Evolutionary conservation across 2,113 vertebrate genomes (phyloP).

Genomic region (Mola mola): DNA sequence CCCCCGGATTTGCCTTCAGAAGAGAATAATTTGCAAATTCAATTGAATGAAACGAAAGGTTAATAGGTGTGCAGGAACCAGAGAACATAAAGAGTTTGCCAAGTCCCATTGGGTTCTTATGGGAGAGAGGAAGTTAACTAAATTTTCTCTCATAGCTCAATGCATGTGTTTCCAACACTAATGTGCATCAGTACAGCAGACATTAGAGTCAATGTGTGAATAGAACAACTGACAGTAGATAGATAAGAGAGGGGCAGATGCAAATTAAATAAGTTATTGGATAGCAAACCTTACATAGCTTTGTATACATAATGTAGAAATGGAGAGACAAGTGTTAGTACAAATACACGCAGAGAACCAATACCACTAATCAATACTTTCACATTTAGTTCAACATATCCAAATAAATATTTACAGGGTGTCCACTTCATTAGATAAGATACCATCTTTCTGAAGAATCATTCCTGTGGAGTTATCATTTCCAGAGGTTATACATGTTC

Average conservation of each 20-base stretch:
- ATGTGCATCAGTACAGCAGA: conserved; percentile 52
- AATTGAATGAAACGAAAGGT: conserved; percentile 64
- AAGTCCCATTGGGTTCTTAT: conserved; percentile 27
- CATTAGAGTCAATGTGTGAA: conserved; percentile 51
- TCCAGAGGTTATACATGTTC: too few species aligned
- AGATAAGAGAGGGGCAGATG: conserved; percentile 43
- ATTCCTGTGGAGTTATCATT: too few species aligned
- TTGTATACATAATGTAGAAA: too few species aligned
- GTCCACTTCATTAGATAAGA: too few species aligned
- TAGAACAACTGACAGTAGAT: conserved; percentile 38
- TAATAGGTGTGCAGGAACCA: conserved; percentile 50
- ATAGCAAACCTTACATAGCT: too few species aligned
- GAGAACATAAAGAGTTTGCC: conserved; percentile 49
- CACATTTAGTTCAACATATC: too few species aligned
- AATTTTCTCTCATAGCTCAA: conserved; percentile 37
- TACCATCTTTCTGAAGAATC: too few species aligned
- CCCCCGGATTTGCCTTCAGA: conserved; percentile 33
- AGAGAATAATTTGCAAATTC: conserved; percentile 57
- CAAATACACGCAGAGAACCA: too few species aligned
- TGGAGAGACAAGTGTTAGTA: background rate
- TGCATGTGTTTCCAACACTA: conserved; percentile 27
- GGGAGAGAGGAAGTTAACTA: conserved; percentile 36
- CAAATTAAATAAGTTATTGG: too few species aligned
- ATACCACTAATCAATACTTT: too few species aligned
- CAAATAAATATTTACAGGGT: too few species aligned